Base-by-base conservation (phyloP, 2,888 invertebrate genomes). In the Drosophila histrio region DNA sequence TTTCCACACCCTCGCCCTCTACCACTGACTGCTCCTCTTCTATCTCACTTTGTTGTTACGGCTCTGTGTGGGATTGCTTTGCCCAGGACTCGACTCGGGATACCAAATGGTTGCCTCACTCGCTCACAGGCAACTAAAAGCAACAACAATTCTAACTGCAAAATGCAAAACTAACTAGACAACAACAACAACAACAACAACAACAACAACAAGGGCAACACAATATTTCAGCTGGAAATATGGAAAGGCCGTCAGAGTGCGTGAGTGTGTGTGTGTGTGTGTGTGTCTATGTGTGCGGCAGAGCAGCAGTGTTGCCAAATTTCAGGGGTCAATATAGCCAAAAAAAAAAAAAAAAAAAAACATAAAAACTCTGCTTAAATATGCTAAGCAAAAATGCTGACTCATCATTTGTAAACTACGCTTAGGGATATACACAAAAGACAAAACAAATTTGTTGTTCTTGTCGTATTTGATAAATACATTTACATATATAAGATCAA, bases 211-310 rank as follows among this genome's bases (percentile, higher is more conserved):
- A 75, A 50, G 28, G 30, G 50, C 56, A 59, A 49, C 62, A 66
- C 72, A 79, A 76, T 83, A 80, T 86, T 86, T 86, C 80, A 86
- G 64, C 78, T 87, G 81, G 81, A 81, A 81, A 84, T 87, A 77
- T 81, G 86, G 79, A 86, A 83, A 73, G 72, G 49, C 47, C 47
- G 52, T 28, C 44, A 41, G 21, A 53, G 61, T 56, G 59, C 36
- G 38, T 41, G 22, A 28, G 21, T 26, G 19, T 22, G 52, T 26
- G 26, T 19, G 43, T 43, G 9, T 17, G 30, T 60, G 32, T 44
- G 43, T 58, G 44, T 47, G 53, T 43, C n/a, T n/a, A n/a, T n/a
- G n/a, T n/a, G n/a, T 41, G 58, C 13, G 13, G 1, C 8, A 41
- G 13, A 13, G 13, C 22, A 13, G 13, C n/a, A 39, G 39, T 17